Conservation (phyloP, 2,797 vertebrate species). For the Thaleichthys pacificus region DNA sequence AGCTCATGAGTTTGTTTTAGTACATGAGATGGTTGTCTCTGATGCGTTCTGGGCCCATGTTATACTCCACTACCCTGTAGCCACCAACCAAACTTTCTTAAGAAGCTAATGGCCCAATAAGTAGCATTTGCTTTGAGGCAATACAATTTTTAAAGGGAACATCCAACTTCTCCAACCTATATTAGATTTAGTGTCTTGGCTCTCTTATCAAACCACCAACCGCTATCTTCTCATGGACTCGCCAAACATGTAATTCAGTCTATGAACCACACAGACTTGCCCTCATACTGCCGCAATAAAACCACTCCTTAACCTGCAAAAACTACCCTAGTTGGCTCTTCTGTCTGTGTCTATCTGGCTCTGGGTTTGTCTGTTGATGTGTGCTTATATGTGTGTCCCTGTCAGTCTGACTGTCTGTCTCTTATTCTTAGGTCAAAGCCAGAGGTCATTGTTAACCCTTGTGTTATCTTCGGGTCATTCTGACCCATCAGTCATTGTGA, state of each 20-base stretch:
- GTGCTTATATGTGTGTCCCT: constrained; percentile 13
- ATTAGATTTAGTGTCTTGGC: constrained; percentile 8
- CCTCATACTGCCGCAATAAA: constrained; percentile 11
- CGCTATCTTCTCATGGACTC: constrained; percentile 21
- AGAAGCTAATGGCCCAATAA: not conserved
- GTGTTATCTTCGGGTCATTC: too few relatives aligned
- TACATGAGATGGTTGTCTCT: not conserved
- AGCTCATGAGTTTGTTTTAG: not conserved
- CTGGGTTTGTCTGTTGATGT: constrained; percentile 11
- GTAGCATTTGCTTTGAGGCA: not conserved
- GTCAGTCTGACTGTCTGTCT: not conserved
- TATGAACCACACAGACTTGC: constrained; percentile 14
- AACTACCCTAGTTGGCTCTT: not conserved
- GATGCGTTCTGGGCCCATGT: not conserved
- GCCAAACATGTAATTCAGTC: not conserved
- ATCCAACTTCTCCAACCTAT: constrained; percentile 21
- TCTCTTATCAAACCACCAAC: constrained; percentile 14
- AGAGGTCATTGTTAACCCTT: too few relatives aligned
- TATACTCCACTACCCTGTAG: not conserved
- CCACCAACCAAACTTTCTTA: too few relatives aligned
- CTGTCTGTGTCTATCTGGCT: not conserved
- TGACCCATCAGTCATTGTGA: too few relatives aligned
- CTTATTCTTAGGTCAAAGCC: not conserved
- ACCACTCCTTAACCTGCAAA: constrained; percentile 2
- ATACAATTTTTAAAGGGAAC: not conserved